phyloP scores from a whole-genome alignment of 2,113 vertebrate genomes.

The Plotosus lineatus region DNA sequence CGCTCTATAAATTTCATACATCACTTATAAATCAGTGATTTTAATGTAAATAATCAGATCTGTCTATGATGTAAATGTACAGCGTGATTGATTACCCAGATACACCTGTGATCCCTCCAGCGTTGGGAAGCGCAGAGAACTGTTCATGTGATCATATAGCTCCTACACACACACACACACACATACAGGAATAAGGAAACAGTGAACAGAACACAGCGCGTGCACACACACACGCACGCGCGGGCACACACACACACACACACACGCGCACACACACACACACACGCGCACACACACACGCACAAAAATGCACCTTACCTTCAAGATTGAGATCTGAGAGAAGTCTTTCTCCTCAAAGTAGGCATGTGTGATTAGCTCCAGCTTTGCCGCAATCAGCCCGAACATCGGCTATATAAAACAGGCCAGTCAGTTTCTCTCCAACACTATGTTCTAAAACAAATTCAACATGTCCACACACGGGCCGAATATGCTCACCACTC shows the following conservation, averaged over 20 bases:
- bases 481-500: conserved; percentile 82
- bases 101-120: conserved; percentile 93
- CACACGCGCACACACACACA: neutral
- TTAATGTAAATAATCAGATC: neutral
- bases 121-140: conserved; percentile 79
- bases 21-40: too few species aligned
- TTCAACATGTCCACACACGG: neutral
- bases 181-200: neutral
- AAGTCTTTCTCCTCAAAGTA: conserved; percentile 99
- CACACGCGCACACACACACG: neutral
- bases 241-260: neutral
- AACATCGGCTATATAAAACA: conserved; percentile 84
- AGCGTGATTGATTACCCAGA: conserved; percentile 77
- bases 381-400: conserved; percentile 94
- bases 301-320: conserved; percentile 72
- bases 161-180: conserved; percentile 71
- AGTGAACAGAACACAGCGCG: conserved; percentile 72
- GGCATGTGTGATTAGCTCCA: conserved; percentile 96
- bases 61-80: neutral
- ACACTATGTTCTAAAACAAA: neutral
- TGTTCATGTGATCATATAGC: conserved; percentile 97
- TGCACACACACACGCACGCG: neutral
- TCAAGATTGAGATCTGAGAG: conserved; percentile 95
- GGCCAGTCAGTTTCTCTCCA: neutral
- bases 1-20: too few species aligned